Evolutionary conservation across 2,888 invertebrate species (phyloP).

Genomic region (Sarcophaga variegata): DNA sequence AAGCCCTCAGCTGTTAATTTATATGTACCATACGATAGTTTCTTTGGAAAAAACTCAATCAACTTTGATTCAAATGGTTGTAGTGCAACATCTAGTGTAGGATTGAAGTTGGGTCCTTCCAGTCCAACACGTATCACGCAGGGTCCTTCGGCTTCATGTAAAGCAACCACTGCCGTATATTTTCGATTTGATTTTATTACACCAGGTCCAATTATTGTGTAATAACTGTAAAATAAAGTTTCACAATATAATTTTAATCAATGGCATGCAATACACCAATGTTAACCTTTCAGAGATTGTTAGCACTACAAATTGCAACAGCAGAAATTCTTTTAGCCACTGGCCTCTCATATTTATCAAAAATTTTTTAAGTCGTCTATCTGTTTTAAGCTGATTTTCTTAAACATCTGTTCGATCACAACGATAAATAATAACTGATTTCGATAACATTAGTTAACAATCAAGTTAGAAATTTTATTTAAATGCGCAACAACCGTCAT

Average conservation of each 20-base stretch:
- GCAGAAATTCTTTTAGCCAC: background rate
- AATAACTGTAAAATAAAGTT: conserved; percentile 13
- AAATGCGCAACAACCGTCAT: no score
- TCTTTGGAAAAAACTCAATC: background rate
- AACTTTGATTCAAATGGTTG: background rate
- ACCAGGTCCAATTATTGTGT: conserved; percentile 27
- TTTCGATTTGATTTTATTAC: conserved; percentile 20
- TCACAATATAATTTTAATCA: background rate
- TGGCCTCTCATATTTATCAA: background rate
- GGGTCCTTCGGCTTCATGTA: conserved; percentile 21
- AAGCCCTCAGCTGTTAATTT: conserved; percentile 83
- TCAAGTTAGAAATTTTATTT: no score
- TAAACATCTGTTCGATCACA: background rate
- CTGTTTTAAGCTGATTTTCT: background rate
- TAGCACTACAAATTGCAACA: background rate
- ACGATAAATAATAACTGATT: background rate
- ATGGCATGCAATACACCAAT: background rate
- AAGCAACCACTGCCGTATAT: conserved; percentile 5
- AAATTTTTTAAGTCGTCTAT: conserved; percentile 72
- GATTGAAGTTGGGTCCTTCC: background rate
- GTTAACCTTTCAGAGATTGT: background rate
- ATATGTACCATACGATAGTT: conserved; percentile 73
- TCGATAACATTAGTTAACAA: background rate
- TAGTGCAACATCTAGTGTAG: background rate
- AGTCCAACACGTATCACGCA: conserved; percentile 5